These are phyloP conservation scores for Dromococcyx pavoninus DNA, from an alignment of 2,797 vertebrate genomes.

Conservation along the genomic window DNA sequence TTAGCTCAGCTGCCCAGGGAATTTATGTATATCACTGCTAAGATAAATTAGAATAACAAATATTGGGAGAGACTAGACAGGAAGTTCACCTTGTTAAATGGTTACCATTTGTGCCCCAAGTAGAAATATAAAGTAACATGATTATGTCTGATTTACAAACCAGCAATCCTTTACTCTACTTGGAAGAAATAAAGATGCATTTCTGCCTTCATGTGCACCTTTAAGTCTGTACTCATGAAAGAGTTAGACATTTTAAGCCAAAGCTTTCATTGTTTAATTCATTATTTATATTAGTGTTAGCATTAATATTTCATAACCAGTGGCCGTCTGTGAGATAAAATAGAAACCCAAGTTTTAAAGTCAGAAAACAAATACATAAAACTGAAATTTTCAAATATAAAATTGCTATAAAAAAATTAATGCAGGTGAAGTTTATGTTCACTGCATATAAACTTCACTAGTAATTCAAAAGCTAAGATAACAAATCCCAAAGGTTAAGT, in stretches of 20 bases:
- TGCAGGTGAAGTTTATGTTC: neutral
- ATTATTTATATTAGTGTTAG: constrained; percentile 53
- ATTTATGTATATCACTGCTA: constrained; percentile 54
- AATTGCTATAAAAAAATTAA: neutral
- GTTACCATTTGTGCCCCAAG: constrained; percentile 21
- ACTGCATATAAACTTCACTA: neutral
- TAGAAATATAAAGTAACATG: constrained; percentile 24
- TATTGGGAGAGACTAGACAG: constrained; percentile 38
- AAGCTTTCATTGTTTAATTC: constrained; percentile 43
- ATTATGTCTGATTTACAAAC: constrained; percentile 23
- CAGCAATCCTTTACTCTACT: neutral
- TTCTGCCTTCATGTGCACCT: neutral
- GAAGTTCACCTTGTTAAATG: constrained; percentile 52
- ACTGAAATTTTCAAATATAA: neutral
- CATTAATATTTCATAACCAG: constrained; percentile 46
- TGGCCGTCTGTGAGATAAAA: constrained; percentile 14
- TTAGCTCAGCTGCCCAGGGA: constrained; percentile 23
- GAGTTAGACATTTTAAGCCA: neutral
- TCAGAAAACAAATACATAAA: constrained; percentile 6
- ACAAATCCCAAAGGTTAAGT: neutral
- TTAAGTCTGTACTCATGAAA: neutral
- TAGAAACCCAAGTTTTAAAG: neutral
- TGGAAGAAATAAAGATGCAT: neutral
- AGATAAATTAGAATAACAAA: constrained; percentile 65
- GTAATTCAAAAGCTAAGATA: neutral